A percentile compares a stretch with the other conserved stretches of the same genome.
Evolutionary conservation across 2,888 invertebrate species (phyloP).

Genomic region (Cataglyphis rosenhaueri): DNA sequence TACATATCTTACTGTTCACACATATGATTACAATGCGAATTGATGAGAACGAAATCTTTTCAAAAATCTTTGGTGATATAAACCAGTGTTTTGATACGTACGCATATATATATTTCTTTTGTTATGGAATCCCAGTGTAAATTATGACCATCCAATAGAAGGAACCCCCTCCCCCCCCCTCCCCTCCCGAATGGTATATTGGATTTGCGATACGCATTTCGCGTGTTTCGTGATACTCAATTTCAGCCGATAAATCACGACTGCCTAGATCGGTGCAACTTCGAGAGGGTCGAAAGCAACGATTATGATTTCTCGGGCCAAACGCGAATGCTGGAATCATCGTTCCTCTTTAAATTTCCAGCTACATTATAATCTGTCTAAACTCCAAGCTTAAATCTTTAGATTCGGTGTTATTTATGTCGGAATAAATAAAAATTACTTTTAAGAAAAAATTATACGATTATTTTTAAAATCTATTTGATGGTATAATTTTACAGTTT

Average conservation of each 20-base stretch:
- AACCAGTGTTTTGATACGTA: conserved; percentile 39
- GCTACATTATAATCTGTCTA: neutral
- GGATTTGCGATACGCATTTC: conserved; percentile 76
- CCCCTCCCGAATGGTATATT: conserved; percentile 69
- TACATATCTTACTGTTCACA: conserved; percentile 4
- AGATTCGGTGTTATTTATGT: neutral
- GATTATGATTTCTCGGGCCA: conserved; percentile 55
- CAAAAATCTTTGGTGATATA: conserved; percentile 34
- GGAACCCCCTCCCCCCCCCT: conserved; percentile 57
- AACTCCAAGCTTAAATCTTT: neutral
- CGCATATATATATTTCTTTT: conserved; percentile 62
- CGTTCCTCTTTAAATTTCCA: conserved; percentile 34
- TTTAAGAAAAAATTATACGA: neutral
- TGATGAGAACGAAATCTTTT: conserved; percentile 45
- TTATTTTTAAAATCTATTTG: neutral
- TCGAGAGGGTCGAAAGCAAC: conserved; percentile 62
- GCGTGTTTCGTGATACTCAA: conserved; percentile 76
- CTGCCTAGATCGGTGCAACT: conserved; percentile 57
- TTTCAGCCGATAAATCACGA: conserved; percentile 73
- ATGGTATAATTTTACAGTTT: neutral
- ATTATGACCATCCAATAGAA: conserved; percentile 73
- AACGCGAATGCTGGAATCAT: conserved; percentile 47
- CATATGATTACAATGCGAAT: conserved; percentile 17
- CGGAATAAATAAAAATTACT: conserved; percentile 16
- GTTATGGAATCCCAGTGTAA: conserved; percentile 68